Base-by-base conservation (phyloP, 2,113 vertebrate species). In the Poecile atricapillus region DNA sequence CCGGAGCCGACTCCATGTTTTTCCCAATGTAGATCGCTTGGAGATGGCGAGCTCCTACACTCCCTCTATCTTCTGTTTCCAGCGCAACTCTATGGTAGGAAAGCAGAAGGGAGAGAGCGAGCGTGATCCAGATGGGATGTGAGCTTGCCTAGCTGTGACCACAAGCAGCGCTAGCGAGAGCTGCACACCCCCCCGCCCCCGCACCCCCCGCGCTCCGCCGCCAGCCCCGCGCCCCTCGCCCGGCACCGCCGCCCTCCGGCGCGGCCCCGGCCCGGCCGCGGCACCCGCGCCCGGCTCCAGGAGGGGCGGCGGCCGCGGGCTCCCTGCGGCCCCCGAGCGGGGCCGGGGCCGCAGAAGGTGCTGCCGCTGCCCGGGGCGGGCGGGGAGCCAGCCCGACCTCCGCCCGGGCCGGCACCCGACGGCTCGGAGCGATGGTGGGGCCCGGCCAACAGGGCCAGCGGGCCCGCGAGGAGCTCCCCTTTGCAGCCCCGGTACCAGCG, bases 1-100 rank as follows among this genome's bases (percentile, higher is more conserved):
- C 97, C 97, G 98, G 98, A 98, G 98, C 98, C 97, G 99, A 98
- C 98, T 99, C 99, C 99, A 99, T 99, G 98, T 98, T 98, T 98
- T 98, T 97, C 98, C 98, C 78, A 97, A 97, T 97, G 98, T 97
- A 98, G 97, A 98, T 98, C 93, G 97, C 98, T 86, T 90, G 97
- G 97, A 97, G 97, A 97, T 97, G 98, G 97, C 97, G 98, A 98
- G 98, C 98, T 97, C 97, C 98, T 98, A 97, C 98, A 98, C 98
- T 98, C 96, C 98, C 98, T 98, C 98, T 98, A 97, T 98, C 98
- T 98, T 98, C 97, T 98, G 99, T 98, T 99, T 98, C 97, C 98
- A 98, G 98, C 98, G 98, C 98, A 98, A 98, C 98, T 97, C 97
- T 98, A 98, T 98, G 98, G 97, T 97, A 97, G 96, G 91, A 62